These are phyloP conservation scores for Drosophila melanosoma DNA, from an alignment of 2,888 invertebrate species.

Conservation along the genomic window DNA sequence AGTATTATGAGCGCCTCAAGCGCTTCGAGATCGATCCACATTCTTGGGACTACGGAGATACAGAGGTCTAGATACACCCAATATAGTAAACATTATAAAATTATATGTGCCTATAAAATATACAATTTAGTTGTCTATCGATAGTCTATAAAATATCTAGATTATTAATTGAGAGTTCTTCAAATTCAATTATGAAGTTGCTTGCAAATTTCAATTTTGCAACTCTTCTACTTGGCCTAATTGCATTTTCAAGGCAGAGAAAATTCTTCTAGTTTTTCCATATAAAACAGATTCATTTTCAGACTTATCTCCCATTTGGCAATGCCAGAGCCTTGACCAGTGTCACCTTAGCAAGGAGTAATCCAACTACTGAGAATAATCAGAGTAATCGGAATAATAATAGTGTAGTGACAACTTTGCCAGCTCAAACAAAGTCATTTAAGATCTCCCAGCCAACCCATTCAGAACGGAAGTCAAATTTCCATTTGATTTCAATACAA, in stretches of 20 bases:
- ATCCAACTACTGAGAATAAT: no score
- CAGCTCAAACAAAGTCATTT: neutral
- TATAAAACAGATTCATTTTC: neutral
- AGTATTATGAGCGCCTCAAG: slow-evolving; percentile 52
- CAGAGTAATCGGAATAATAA: neutral
- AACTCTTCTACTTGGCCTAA: neutral
- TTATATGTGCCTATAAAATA: neutral
- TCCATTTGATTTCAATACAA: slow-evolving; percentile 34
- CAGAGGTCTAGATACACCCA: neutral
- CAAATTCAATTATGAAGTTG: slow-evolving; percentile 19
- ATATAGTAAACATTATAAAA: neutral
- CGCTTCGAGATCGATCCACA: slow-evolving; percentile 86
- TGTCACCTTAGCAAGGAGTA: neutral
- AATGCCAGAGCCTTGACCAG: slow-evolving; percentile 8
- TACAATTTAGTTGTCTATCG: no score
- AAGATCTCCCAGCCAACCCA: slow-evolving; percentile 15
- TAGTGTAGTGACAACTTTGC: slow-evolving; percentile 2
- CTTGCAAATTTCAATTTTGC: slow-evolving; percentile 6
- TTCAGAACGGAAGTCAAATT: no score
- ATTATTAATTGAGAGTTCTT: neutral
- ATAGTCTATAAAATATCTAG: neutral
- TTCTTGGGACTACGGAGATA: slow-evolving; percentile 30
- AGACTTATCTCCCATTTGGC: slow-evolving; percentile 10
- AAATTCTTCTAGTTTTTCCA: neutral
- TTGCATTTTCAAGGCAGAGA: slow-evolving; percentile 26